phyloP scores from a whole-genome alignment of 2,113 vertebrate genomes.

The Pituophis catenifer region DNA sequence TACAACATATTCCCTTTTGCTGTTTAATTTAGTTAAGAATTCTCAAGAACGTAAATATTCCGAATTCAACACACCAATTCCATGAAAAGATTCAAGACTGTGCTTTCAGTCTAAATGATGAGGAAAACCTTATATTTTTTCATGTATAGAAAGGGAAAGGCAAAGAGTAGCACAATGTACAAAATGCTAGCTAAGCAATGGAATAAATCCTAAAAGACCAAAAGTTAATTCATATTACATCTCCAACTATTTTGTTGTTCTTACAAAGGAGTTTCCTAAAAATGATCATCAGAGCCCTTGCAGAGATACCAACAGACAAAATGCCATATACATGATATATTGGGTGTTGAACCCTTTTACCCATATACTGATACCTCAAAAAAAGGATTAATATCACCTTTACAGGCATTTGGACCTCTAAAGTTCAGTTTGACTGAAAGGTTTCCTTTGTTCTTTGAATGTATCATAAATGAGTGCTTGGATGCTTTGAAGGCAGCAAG shows the following conservation, averaged over 20 bases:
- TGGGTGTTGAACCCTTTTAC: not conserved
- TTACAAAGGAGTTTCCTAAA: not conserved
- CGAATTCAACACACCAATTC: not conserved
- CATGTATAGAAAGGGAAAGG: not conserved
- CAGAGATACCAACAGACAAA: not conserved
- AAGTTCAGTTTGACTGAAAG: not conserved
- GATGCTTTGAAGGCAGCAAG: not conserved
- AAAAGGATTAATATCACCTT: constrained; percentile 16
- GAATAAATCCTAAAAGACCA: not conserved
- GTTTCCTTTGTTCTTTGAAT: not conserved
- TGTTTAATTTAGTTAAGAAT: not conserved
- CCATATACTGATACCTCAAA: not conserved
- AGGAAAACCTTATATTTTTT: not conserved
- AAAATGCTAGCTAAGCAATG: not conserved
- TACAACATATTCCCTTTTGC: not conserved
- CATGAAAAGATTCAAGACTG: not conserved
- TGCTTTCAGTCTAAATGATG: not conserved
- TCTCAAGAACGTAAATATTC: not conserved
- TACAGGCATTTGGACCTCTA: not conserved
- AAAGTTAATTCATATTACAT: not conserved
- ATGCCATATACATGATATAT: not conserved
- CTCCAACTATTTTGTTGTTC: not conserved
- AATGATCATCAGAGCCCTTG: not conserved
- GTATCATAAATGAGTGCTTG: not conserved
- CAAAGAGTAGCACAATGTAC: not conserved